These are phyloP conservation scores for Drosophila anomelani DNA, from an alignment of 2,888 invertebrate genomes.

Conservation along the genomic window DNA sequence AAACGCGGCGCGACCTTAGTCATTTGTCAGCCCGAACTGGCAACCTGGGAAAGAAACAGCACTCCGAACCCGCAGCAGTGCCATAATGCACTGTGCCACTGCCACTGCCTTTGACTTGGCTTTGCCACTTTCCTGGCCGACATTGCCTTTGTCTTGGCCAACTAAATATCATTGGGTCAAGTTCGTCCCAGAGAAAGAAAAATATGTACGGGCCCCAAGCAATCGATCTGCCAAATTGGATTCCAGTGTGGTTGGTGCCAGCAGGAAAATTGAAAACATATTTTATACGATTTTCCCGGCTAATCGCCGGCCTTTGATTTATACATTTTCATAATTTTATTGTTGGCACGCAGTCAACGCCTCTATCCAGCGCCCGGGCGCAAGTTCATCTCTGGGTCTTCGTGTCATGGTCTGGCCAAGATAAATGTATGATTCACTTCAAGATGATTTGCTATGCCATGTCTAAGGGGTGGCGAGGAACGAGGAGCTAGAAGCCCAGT, in stretches of 20 bases:
- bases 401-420: slow-evolving; percentile 48
- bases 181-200: slow-evolving; percentile 57
- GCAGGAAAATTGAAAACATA: slow-evolving; percentile 66
- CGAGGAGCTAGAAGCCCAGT: slow-evolving; percentile 16
- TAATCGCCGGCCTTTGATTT: slow-evolving; percentile 61
- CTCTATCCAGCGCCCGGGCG: slow-evolving; percentile 62
- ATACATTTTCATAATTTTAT: slow-evolving; percentile 72
- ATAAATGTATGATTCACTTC: slow-evolving; percentile 66
- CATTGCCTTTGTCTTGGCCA: slow-evolving; percentile 53
- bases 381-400: slow-evolving; percentile 31
- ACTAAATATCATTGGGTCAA: slow-evolving; percentile 81
- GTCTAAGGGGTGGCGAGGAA: slow-evolving; percentile 18
- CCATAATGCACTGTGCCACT: slow-evolving; percentile 39
- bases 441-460: slow-evolving; percentile 59
- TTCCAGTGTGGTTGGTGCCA: slow-evolving; percentile 28
- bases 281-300: slow-evolving; percentile 51
- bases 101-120: slow-evolving; percentile 42
- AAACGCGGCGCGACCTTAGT: slow-evolving; percentile 69
- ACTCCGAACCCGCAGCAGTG: slow-evolving; percentile 4
- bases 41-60: slow-evolving; percentile 40
- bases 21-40: slow-evolving; percentile 72
- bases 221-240: slow-evolving; percentile 71
- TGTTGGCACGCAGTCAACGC: slow-evolving; percentile 59
- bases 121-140: slow-evolving; percentile 71
- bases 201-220: slow-evolving; percentile 64